These are phyloP conservation scores for Plebejus melissa DNA, from an alignment of 2,888 invertebrate species.

Conservation along the genomic window DNA sequence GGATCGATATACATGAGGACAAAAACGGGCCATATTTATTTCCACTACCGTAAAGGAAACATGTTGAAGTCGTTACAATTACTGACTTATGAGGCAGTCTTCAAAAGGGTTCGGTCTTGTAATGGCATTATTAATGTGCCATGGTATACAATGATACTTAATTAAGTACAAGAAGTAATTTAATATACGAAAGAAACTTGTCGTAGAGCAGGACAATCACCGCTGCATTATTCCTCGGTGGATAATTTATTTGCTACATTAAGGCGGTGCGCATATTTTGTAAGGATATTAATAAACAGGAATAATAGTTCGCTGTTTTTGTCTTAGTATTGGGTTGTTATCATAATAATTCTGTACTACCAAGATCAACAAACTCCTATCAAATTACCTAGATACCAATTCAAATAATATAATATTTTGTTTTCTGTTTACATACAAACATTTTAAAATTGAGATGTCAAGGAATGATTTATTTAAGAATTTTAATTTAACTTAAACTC, in stretches of 20 bases:
- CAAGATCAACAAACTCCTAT: no score
- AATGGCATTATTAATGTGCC: constrained; percentile 17
- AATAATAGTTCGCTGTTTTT: no score
- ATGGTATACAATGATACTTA: constrained; percentile 14
- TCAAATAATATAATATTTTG: neutral
- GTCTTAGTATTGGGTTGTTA: no score
- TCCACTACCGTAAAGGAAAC: constrained; percentile 1
- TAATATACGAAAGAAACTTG: constrained; percentile 22
- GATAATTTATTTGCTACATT: constrained; percentile 13
- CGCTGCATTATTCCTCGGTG: constrained; percentile 3
- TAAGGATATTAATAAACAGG: no score
- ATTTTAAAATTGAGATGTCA: neutral
- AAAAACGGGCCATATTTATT: neutral
- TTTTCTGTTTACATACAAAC: neutral
- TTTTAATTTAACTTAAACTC: no score
- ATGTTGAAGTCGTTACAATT: constrained; percentile 13
- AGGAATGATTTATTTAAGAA: neutral
- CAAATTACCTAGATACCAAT: neutral
- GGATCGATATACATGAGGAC: neutral
- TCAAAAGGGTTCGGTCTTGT: constrained; percentile 1
- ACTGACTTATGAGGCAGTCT: neutral
- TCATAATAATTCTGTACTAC: no score
- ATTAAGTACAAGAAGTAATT: constrained; percentile 19
- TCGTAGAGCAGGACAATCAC: neutral
- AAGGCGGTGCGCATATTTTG: neutral